phyloP scores from a whole-genome alignment of 2,888 invertebrate species.

The Salpingus planirostris region DNA sequence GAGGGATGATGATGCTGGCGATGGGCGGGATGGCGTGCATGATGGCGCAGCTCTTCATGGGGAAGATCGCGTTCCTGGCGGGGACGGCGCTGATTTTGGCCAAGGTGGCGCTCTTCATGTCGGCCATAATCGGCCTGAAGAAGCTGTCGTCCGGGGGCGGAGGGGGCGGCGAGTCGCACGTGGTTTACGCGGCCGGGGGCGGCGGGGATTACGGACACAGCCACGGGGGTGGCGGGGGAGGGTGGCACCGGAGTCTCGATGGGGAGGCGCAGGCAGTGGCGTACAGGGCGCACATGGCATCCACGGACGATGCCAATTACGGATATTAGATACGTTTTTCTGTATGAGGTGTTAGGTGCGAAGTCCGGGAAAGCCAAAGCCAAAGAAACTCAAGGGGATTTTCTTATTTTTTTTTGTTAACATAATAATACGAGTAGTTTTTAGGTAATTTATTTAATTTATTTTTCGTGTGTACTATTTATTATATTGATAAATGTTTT shows the following conservation, averaged over 20 bases:
- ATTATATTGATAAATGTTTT: no score
- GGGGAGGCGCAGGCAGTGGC: conserved; percentile 19
- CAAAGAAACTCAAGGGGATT: no score
- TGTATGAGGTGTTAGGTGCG: background rate
- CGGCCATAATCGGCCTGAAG: conserved; percentile 55
- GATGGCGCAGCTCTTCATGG: conserved; percentile 57
- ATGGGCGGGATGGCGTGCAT: conserved; percentile 54
- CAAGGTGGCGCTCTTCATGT: conserved; percentile 54
- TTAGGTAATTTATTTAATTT: no score
- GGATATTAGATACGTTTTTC: background rate
- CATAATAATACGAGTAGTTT: no score
- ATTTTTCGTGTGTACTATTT: no score
- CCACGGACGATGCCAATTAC: no score
- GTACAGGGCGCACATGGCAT: conserved; percentile 22
- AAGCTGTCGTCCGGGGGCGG: conserved; percentile 47
- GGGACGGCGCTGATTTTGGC: conserved; percentile 58
- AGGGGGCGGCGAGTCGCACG: conserved; percentile 41
- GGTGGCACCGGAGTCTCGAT: conserved; percentile 40
- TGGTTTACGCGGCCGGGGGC: conserved; percentile 47
- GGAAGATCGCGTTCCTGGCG: conserved; percentile 58
- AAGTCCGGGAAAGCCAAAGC: no score
- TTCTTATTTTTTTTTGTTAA: no score
- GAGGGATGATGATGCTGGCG: conserved; percentile 50
- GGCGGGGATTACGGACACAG: conserved; percentile 22
- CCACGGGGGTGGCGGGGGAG: conserved; percentile 30